Conservation (phyloP, 2,113 vertebrate genomes). For the Dicentrarchus labrax region DNA sequence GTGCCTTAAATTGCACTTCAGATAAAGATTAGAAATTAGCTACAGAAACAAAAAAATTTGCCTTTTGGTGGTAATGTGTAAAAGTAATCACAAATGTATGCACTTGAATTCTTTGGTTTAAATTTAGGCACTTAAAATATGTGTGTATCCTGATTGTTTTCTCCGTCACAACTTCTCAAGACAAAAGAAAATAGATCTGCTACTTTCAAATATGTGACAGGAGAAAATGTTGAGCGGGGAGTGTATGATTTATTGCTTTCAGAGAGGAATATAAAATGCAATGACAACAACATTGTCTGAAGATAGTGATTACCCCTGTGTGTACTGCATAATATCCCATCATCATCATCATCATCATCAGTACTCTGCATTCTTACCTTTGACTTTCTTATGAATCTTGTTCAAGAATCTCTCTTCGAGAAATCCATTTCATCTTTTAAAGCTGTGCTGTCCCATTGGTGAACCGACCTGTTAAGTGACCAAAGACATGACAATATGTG, state of each 20-base stretch:
- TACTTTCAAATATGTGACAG: conserved; percentile 8
- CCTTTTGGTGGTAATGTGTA: background rate
- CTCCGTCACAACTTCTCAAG: background rate
- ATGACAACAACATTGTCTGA: conserved; percentile 17
- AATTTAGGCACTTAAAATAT: conserved; percentile 2
- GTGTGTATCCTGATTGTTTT: conserved; percentile 5
- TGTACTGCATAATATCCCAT: background rate
- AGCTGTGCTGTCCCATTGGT: background rate
- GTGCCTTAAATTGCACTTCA: conserved; percentile 17
- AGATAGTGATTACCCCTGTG: background rate
- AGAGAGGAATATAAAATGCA: background rate
- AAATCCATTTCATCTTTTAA: background rate
- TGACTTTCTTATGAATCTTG: background rate
- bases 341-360: conserved; percentile 21
- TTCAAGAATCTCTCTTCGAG: too few relatives aligned
- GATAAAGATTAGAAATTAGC: conserved; percentile 30
- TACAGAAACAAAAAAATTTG: background rate
- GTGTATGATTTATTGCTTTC: conserved; percentile 1
- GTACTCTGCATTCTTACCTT: background rate
- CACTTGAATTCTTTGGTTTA: background rate
- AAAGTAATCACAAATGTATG: background rate
- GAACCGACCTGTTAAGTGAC: background rate
- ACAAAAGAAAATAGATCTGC: conserved; percentile 9
- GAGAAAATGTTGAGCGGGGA: background rate
- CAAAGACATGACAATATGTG: background rate